Evolutionary conservation across 1,140 invertebrate species (phyloP), one percentile per base, ranked within the genome.

Genomic region (Leptinotarsa defecta): DNA sequence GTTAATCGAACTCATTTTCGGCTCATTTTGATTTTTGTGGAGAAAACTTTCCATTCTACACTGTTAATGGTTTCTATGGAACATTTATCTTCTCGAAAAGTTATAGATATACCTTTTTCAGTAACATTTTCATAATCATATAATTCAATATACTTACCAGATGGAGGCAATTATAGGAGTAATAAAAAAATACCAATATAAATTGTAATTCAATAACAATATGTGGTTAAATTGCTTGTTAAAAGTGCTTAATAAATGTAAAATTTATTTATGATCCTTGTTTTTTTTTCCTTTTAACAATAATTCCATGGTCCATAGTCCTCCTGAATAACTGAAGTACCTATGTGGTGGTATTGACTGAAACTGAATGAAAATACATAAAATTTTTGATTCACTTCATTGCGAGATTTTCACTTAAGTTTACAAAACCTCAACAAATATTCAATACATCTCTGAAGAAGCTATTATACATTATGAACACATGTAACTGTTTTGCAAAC

Each of bases 191-290:
- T 73, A 73, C 70, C 61, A 73, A 65, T 73, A 64, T 65, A 78
- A 81, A 78, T 78, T 78, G 74, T 80, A 81, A 79, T 77, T 80
- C 77, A 76, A 80, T 79, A 77, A 75, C 76, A 76, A 74, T 78
- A 78, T 76, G 75, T 77, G 77, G 77, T 73, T 77, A 77, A 83
- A 81, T 75, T 77, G 83, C 83, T 84, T 84, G 82, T 84, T 84
- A 83, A 81, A 81, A 83, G 79, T 84, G 83, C 83, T 84, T 84
- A 83, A 84, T 83, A 84, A 82, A 82, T 82, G 81, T 82, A 82
- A 83, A 82, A 80, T 83, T 83, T 82, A 84, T 84, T 84, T 84
- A 84, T 83, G 80, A 81, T 57, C 77, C 48, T 71, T 67, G 63
- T 69, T 64, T 69, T 68, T 71, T 52, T 49, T 52, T 68, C 27